phyloP scores from a whole-genome alignment of 2,888 invertebrate species.

The Leptopilina syphax region DNA sequence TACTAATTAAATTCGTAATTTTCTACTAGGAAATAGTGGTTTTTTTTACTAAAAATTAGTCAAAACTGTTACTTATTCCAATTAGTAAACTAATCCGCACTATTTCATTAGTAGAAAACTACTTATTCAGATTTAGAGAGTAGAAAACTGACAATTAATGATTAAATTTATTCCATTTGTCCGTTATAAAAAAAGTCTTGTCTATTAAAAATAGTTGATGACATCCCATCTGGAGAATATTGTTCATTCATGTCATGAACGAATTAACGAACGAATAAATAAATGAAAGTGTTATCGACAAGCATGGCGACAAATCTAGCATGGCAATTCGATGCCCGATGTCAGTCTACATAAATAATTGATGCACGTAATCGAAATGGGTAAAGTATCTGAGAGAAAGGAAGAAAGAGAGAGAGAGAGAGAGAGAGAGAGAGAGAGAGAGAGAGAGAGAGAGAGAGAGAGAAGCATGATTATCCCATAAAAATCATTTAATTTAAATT shows the following conservation, averaged over 20 bases:
- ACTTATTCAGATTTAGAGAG: too few species aligned
- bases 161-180: not conserved
- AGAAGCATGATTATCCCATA: too few species aligned
- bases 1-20: too few species aligned
- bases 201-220: conserved; percentile 10
- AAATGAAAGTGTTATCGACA: conserved; percentile 37
- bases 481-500: too few species aligned
- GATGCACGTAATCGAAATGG: conserved; percentile 17
- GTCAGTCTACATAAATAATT: conserved; percentile 33
- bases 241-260: conserved; percentile 1
- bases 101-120: too few species aligned
- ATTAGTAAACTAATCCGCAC: too few species aligned
- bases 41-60: too few species aligned
- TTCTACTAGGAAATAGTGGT: too few species aligned
- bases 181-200: not conserved
- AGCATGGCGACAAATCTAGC: conserved; percentile 24
- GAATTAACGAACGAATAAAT: conserved; percentile 22
- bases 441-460: too few species aligned
- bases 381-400: conserved; percentile 17
- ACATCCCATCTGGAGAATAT: not conserved
- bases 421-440: too few species aligned
- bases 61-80: too few species aligned
- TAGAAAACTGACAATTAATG: not conserved
- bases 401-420: not conserved
- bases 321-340: conserved; percentile 17